A percentile compares a stretch with the other conserved stretches of the same genome.
Evolutionary conservation across 2,888 invertebrate species (phyloP).

Genomic region (Sinodicranocentrus sp.): DNA sequence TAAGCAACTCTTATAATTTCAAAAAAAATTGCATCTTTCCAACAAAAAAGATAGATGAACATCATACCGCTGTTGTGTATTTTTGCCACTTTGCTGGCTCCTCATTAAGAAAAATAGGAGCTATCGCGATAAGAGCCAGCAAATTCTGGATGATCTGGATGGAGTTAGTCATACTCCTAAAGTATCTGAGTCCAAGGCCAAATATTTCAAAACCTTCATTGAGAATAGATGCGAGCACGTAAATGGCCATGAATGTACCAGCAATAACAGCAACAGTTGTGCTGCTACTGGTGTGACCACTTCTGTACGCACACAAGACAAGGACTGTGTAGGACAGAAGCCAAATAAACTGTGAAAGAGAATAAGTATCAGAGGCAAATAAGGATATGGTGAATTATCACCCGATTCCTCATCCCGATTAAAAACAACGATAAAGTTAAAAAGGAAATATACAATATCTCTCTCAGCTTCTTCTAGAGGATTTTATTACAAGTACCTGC

Average conservation of each 20-base stretch:
- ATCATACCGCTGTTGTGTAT: conserved; percentile 61
- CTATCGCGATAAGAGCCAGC: conserved; percentile 47
- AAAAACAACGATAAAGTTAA: too few relatives aligned
- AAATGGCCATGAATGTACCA: conserved; percentile 49
- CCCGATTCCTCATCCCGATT: conserved; percentile 20
- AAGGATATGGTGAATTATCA: not conserved
- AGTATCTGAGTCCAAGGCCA: conserved; percentile 51
- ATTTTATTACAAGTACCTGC: conserved; percentile 56
- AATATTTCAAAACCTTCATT: conserved; percentile 61
- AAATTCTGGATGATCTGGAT: conserved; percentile 58
- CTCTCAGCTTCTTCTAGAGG: too few relatives aligned
- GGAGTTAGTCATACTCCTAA: conserved; percentile 48
- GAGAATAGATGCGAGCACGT: conserved; percentile 49
- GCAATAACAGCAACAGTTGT: conserved; percentile 33
- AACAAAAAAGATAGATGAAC: too few relatives aligned
- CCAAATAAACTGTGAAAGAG: conserved; percentile 56
- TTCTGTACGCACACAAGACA: conserved; percentile 43
- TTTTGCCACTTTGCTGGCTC: conserved; percentile 54
- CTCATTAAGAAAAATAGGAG: conserved; percentile 30
- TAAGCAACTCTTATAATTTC: not conserved
- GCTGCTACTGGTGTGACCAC: conserved; percentile 36
- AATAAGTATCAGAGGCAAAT: conserved; percentile 22
- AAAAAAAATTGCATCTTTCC: too few relatives aligned
- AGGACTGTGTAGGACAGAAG: conserved; percentile 61
- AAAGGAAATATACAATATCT: too few relatives aligned